Evolutionary conservation across 2,888 invertebrate genomes (phyloP), one percentile per base, ranked within the genome.

Genomic region (Tanypteryx hageni): DNA sequence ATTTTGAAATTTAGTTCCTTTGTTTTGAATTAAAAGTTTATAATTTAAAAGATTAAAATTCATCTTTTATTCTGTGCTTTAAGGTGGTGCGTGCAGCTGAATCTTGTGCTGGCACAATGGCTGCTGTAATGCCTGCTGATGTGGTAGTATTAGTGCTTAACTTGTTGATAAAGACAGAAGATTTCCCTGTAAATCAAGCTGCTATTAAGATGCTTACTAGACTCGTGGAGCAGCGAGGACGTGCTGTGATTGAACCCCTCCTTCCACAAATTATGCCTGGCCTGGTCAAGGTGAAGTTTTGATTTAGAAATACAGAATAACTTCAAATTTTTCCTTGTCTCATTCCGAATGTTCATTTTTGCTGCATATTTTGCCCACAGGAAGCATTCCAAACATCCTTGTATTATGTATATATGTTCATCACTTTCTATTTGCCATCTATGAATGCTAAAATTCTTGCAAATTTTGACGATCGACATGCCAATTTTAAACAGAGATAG

Each of bases 191-290:
- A 92, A 98, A 98, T 94, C 96, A 98, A 95, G 98, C 98, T 93
- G 99, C 99, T 93, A 97, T 99, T 89, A 99, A 99, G 96, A 97
- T 99, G 96, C 96, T 98, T 83, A 97, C 98, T 0, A 98, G 98
- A 95, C 96, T 98, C 93, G 97, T 98, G 84, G 98, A 98, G 94
- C 97, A 97, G 93, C 96, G 97, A 93, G 96, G 97, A 8, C 94
- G 95, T 61, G 97, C 97, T 93, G 96, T 97, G 56, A 96, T 97
- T 2, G 97, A 98, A 94, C 97, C 97, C 92, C 96, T 97, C 94
- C 96, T 99, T 92, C 96, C 96, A 0, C 97, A 97, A 93, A 97
- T 99, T 92, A 98, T 99, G 97, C 98, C 98, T 84, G 98, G 98
- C 68, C 96, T 99, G 13, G 97, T 98, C 86, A 97, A 97, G 96